phyloP scores from a whole-genome alignment of 1,140 invertebrate species.

The Caenorhabditis brenneri region DNA sequence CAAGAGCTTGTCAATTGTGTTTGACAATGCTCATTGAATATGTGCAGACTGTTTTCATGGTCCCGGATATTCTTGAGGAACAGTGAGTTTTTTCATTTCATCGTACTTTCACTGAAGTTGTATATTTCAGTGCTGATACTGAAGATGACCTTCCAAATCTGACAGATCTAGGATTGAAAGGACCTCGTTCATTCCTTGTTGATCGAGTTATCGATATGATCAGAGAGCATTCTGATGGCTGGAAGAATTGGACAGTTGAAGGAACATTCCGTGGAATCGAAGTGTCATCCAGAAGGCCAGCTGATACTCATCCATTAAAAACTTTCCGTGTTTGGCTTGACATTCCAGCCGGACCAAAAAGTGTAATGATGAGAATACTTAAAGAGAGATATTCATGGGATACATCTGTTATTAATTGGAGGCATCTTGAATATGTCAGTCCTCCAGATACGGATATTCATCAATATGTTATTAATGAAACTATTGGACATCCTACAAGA shows the following conservation, averaged over 20 bases:
- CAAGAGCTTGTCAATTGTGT: slow-evolving; percentile 45
- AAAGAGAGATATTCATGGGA: slow-evolving; percentile 52
- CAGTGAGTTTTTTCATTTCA: not conserved
- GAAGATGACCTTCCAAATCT: slow-evolving; percentile 39
- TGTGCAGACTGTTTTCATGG: not conserved
- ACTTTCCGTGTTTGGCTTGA: slow-evolving; percentile 45
- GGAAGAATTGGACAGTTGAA: slow-evolving; percentile 51
- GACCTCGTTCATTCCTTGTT: slow-evolving; percentile 41
- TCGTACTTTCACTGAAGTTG: not conserved
- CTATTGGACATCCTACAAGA: slow-evolving; percentile 50
- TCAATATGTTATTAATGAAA: slow-evolving; percentile 53
- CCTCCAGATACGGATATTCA: slow-evolving; percentile 49
- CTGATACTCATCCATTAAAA: slow-evolving; percentile 43
- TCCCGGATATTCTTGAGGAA: not conserved
- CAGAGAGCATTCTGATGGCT: slow-evolving; percentile 44
- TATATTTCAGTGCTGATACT: not conserved
- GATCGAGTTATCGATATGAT: slow-evolving; percentile 44
- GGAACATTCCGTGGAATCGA: slow-evolving; percentile 46
- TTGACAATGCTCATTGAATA: slow-evolving; percentile 47
- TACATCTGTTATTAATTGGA: slow-evolving; percentile 46
- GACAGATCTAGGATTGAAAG: slow-evolving; percentile 35
- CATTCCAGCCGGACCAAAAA: slow-evolving; percentile 47
- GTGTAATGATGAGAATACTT: slow-evolving; percentile 37
- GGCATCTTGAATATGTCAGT: slow-evolving; percentile 38
- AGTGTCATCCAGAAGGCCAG: slow-evolving; percentile 2